Evolutionary conservation across 2,797 vertebrate genomes (phyloP), one percentile per base, ranked within the genome.

Genomic region (Lophotriccus pileatus): DNA sequence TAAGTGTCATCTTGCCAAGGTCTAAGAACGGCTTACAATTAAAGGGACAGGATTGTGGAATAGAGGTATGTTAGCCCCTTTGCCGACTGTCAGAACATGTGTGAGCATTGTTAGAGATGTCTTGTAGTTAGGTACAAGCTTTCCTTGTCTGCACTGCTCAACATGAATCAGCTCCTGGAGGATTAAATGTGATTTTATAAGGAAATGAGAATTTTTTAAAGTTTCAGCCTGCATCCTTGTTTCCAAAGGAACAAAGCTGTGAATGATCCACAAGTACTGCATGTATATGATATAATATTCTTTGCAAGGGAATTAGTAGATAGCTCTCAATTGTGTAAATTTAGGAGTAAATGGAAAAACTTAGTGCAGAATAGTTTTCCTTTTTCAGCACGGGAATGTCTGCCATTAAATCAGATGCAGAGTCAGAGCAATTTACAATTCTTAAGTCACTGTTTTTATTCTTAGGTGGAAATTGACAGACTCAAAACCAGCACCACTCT

Each of bases 401-500:
- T 86, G n/a, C 19, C 7, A 7, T 74, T 70, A 70, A 63, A 59
- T 34, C 28, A 64, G 36, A 68, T 27, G 4, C 19, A 60, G 32
- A 44, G 15, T 43, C 52, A 76, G 24, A 83, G 20, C 8, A 50
- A 53, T 83, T 87, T 66, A 7, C 52, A 87, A 23, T 89, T 43
- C 7, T 86, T 41, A 72, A 62, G 14, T 19, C 18, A 27, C 39
- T 95, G 3, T 69, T 87, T 85, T 87, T 94, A 11, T 92, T 89
- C 89, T 19, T 94, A 99, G 99, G 89, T 98, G 55, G 99, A 99
- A 79, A 98, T 99, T 2, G 97, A 96, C 22, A 98, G 98, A 32
- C 98, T 98, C 64, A 86, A 97, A 94, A 98, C 98, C n/a, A 98
- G 95, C 20, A 94, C 96, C 27, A 92, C 91, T 60, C 98, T 99